phyloP scores from a whole-genome alignment of 1,140 invertebrate genomes.

The Sycophila sp. region DNA sequence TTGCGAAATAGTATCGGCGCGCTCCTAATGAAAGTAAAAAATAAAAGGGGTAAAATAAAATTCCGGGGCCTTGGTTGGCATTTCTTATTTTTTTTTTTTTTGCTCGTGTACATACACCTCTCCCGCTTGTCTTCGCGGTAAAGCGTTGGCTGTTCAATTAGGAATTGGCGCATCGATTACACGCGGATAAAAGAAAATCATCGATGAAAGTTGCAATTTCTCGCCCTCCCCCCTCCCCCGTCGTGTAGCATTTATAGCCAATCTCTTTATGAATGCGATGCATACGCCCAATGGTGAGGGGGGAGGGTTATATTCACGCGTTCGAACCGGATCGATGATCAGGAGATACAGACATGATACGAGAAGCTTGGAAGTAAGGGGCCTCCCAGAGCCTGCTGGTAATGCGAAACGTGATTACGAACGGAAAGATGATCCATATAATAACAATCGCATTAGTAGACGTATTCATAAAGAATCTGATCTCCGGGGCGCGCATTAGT shows the following conservation, averaged over 20 bases:
- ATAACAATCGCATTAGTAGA: constrained; percentile 48
- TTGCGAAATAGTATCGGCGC: not conserved
- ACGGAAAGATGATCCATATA: constrained; percentile 62
- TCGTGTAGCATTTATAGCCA: constrained; percentile 33
- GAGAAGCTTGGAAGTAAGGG: too few relatives aligned
- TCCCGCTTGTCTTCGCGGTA: too few relatives aligned
- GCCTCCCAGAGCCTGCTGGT: constrained; percentile 43
- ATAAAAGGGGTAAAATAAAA: too few relatives aligned
- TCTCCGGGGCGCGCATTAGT: not conserved
- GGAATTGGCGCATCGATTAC: not conserved
- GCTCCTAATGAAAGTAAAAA: too few relatives aligned
- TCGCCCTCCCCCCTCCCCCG: too few relatives aligned
- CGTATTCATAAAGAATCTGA: constrained; percentile 22
- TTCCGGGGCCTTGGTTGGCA: too few relatives aligned
- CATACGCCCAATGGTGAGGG: too few relatives aligned
- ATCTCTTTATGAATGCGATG: constrained; percentile 23
- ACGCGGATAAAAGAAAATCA: not conserved
- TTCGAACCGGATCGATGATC: constrained; percentile 34
- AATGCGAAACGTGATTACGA: constrained; percentile 64
- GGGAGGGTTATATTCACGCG: constrained; percentile 25
- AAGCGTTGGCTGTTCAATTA: not conserved
- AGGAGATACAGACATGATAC: constrained; percentile 36
- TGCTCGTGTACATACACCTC: too few relatives aligned
- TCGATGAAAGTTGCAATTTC: constrained; percentile 24
- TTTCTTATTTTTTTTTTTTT: too few relatives aligned